Percentiles rank a stretch among this genome's conserved stretches.
Evolutionary conservation across 2,888 invertebrate genomes (phyloP).

Genomic region (Ophion ventricosus): DNA sequence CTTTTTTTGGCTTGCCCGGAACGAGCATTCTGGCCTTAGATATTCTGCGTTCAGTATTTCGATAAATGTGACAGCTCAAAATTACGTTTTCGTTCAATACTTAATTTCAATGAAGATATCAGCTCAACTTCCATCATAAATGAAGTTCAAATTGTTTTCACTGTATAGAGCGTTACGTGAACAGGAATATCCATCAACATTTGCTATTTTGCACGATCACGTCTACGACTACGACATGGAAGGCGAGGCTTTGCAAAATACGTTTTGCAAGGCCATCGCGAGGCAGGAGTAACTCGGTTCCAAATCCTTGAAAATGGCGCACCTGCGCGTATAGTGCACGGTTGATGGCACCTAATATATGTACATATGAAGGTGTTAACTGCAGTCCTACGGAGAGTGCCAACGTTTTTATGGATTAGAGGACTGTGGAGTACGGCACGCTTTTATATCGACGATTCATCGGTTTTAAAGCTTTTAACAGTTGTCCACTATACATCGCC

Average conservation of each 20-base stretch:
- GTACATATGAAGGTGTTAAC: not conserved
- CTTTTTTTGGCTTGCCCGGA: no score
- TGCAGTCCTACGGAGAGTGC: conserved; percentile 38
- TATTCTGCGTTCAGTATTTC: no score
- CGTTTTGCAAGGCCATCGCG: conserved; percentile 12
- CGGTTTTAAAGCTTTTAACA: conserved; percentile 70
- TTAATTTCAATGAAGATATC: no score
- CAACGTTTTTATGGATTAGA: conserved; percentile 75
- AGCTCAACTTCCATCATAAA: no score
- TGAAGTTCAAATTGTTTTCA: no score
- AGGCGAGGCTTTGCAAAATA: conserved; percentile 9
- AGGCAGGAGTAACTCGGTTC: conserved; percentile 17
- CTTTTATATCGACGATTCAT: conserved; percentile 77
- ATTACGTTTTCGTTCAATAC: no score
- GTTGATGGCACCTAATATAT: not conserved
- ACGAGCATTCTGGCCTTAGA: no score
- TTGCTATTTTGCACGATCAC: not conserved
- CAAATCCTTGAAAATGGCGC: conserved; percentile 37
- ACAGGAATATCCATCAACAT: conserved; percentile 9
- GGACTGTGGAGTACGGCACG: conserved; percentile 69
- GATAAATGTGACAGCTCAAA: no score
- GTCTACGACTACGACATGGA: not conserved
- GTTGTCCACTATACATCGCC: conserved; percentile 33
- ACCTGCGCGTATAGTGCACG: conserved; percentile 15
- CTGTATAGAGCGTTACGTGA: not conserved